These are phyloP conservation scores for Antheraea pernyi DNA, from an alignment of 1,140 invertebrate genomes.

Conservation along the genomic window DNA sequence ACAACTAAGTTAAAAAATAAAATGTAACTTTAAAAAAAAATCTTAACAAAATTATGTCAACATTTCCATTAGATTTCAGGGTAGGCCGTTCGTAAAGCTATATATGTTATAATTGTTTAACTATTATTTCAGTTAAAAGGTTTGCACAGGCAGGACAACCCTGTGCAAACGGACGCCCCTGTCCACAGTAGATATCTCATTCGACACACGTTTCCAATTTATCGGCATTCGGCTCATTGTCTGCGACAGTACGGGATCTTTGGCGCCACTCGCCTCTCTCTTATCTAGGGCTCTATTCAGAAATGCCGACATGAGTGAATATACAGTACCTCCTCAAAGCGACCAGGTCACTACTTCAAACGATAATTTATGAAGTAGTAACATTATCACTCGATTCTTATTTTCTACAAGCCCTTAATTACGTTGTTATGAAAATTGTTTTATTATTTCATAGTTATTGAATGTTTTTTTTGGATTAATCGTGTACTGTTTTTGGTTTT, in stretches of 20 bases:
- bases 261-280: slow-evolving; percentile 41
- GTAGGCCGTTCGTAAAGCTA: background rate
- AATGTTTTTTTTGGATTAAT: too few relatives aligned
- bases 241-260: slow-evolving; percentile 29
- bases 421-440: too few relatives aligned
- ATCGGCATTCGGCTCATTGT: slow-evolving; percentile 41
- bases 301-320: slow-evolving; percentile 32
- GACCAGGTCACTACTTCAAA: slow-evolving; percentile 25
- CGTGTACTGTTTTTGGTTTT: too few relatives aligned
- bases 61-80: background rate
- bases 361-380: background rate
- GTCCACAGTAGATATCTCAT: slow-evolving; percentile 35
- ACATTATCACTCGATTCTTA: background rate
- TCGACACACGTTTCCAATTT: slow-evolving; percentile 65
- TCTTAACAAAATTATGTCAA: background rate
- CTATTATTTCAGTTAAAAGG: slow-evolving; percentile 27
- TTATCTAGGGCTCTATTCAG: slow-evolving; percentile 34
- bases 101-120: slow-evolving; percentile 18
- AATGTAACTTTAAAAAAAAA: background rate
- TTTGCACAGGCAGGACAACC: slow-evolving; percentile 15
- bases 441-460: too few relatives aligned
- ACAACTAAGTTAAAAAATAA: too few relatives aligned
- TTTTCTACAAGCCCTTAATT: background rate
- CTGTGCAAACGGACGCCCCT: slow-evolving; percentile 20
- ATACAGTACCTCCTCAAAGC: slow-evolving; percentile 17